A percentile compares a stretch with the other conserved stretches of the same genome.
phyloP scores from a whole-genome alignment of 2,797 vertebrate species.

The Muscicapa comitata region DNA sequence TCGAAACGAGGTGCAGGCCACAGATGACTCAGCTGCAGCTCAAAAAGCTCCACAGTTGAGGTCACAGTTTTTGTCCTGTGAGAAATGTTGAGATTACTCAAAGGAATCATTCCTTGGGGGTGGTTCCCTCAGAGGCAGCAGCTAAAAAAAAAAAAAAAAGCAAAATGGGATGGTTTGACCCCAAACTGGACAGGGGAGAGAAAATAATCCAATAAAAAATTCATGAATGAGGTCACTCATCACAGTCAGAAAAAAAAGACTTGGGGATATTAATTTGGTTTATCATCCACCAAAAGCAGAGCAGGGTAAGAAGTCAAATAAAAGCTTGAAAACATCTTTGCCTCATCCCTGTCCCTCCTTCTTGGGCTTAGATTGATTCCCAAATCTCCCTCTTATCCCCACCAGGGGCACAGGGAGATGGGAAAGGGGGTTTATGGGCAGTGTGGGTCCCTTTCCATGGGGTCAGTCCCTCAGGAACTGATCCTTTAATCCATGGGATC shows the following conservation, averaged over 20 bases:
- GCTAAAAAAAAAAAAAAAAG: neutral
- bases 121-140: neutral
- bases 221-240: neutral
- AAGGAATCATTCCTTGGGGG: neutral
- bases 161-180: neutral
- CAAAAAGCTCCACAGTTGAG: neutral
- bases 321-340: neutral
- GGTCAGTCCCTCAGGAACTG: fast-evolving
- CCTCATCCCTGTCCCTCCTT: too few species aligned
- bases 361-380: neutral
- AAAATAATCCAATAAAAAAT: neutral
- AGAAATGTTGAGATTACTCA: neutral
- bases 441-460: neutral
- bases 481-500: neutral
- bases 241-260: fast-evolving
- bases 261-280: neutral
- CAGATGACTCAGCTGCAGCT: slow-evolving; percentile 13
- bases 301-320: neutral
- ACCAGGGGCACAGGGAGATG: neutral
- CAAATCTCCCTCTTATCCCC: neutral
- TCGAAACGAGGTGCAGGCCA: neutral
- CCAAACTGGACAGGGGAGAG: neutral
- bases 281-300: neutral
- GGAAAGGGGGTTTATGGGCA: neutral
- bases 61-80: neutral